Base-by-base conservation (phyloP, 2,797 vertebrate genomes). In the Trachurus trachurus region DNA sequence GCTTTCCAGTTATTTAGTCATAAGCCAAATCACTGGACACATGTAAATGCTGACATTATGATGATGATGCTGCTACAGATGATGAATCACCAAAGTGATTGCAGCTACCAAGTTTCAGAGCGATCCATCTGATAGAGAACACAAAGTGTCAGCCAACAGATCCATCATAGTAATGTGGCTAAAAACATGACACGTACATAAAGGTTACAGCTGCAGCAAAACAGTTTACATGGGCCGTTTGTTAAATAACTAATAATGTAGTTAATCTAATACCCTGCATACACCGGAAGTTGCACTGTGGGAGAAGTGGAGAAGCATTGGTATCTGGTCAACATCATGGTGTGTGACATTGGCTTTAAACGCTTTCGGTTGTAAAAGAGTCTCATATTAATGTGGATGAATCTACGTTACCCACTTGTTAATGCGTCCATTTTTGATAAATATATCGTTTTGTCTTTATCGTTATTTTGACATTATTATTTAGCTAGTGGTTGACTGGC, bases 171-270 rank as follows among this genome's bases (percentile, higher is more conserved):
- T 0, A 26, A 21, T 13, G 17, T 19, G 21, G 34, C 58, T 71
- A 37, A 9, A 60, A n/a, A 22, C 40, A 75, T 16, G 58, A 22
- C 16, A 26, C 44, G 50, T 15, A 12, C 49, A 76, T 44, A 19
- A 56, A 79, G 39, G 49, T 64, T 60, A 2, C 60, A 63, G 50
- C 54, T 39, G 29, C 1, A 74, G n/a, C 19, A 59, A 45, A 74
- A 65, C n/a, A 31, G 12, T 22, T 16, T 39, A 50, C 57, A 66
- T 54, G 12, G 17, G 59, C 34, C 44, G 4, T 58, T 71, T 78
- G 45, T 76, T 68, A 44, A 44, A 1, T 44, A 44, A 42, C 4
- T 44, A 44, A 44, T 6, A 5, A 44, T 44, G 31, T 7, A 42
- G 11, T 42, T 44, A 12, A 13, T 44, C 42, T 44, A 13, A 13